Evolutionary conservation across 2,797 vertebrate species (phyloP).

Genomic region (Silurus aristotelis): DNA sequence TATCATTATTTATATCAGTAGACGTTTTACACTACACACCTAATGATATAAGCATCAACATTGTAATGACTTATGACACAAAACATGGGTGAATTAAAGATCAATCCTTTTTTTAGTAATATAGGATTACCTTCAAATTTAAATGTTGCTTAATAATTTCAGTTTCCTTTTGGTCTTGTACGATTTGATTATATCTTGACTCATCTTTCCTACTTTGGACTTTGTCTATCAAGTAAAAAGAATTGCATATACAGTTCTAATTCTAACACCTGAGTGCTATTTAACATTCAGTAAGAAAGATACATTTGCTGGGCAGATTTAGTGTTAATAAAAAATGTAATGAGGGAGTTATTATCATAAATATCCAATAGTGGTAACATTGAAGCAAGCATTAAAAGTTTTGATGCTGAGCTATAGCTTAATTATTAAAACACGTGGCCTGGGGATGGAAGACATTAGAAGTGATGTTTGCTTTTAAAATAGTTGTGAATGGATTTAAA

Average conservation of each 20-base stretch:
- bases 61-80: not conserved
- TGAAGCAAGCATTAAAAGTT: slow-evolving; percentile 55
- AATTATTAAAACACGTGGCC: slow-evolving; percentile 46
- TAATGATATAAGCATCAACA: not conserved
- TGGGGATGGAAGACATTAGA: not conserved
- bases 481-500: slow-evolving; percentile 48
- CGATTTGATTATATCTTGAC: not conserved
- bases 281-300: not conserved
- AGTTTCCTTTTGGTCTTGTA: not conserved
- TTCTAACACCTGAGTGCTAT: not conserved
- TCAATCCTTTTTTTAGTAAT: not conserved
- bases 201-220: not conserved
- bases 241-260: not conserved
- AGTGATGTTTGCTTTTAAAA: slow-evolving; percentile 42
- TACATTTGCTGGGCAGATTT: not conserved
- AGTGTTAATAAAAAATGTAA: not conserved
- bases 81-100: not conserved
- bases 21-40: not conserved
- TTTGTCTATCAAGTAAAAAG: not conserved
- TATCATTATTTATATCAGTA: not conserved
- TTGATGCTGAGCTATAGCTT: slow-evolving; percentile 43
- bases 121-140: not conserved
- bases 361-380: slow-evolving; percentile 61
- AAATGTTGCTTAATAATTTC: not conserved
- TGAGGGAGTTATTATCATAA: slow-evolving; percentile 42